Conservation (phyloP, 2,888 invertebrate species). For the Nipponacmea schrenckii region DNA sequence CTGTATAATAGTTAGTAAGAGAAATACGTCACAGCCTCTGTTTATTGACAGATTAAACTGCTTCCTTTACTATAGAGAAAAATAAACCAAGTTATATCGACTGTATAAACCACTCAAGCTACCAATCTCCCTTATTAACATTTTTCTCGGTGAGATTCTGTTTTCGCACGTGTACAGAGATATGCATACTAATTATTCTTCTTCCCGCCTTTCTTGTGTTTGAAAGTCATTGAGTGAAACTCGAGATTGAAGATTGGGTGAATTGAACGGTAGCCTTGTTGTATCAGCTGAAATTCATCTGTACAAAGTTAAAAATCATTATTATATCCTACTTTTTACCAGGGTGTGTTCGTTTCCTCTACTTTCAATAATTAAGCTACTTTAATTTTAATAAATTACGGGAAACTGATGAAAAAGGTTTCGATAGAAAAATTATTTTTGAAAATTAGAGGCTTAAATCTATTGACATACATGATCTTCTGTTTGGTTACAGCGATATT, state of each 20-base stretch:
- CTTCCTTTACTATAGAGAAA: neutral
- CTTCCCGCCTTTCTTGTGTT: neutral
- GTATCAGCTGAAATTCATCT: constrained; percentile 1
- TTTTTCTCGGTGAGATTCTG: neutral
- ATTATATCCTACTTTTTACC: too few species aligned
- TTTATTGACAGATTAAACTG: neutral
- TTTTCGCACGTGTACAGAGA: neutral
- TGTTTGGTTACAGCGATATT: too few species aligned
- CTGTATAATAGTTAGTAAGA: neutral
- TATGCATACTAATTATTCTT: constrained; percentile 1
- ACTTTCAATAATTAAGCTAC: too few species aligned
- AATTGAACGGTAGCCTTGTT: neutral
- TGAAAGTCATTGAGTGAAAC: neutral
- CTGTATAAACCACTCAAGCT: neutral
- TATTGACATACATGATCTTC: too few species aligned
- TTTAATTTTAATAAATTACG: too few species aligned
- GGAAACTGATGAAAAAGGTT: too few species aligned
- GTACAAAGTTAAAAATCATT: neutral
- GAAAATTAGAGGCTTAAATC: too few species aligned
- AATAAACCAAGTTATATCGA: neutral
- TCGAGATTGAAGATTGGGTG: neutral
- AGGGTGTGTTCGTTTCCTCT: too few species aligned
- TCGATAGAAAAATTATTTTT: too few species aligned
- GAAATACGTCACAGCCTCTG: neutral
- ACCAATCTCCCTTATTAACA: neutral